Percentiles rank a stretch among this genome's conserved stretches.
Evolutionary conservation across 2,113 vertebrate genomes (phyloP).

Genomic region (Ceyx margarethae): DNA sequence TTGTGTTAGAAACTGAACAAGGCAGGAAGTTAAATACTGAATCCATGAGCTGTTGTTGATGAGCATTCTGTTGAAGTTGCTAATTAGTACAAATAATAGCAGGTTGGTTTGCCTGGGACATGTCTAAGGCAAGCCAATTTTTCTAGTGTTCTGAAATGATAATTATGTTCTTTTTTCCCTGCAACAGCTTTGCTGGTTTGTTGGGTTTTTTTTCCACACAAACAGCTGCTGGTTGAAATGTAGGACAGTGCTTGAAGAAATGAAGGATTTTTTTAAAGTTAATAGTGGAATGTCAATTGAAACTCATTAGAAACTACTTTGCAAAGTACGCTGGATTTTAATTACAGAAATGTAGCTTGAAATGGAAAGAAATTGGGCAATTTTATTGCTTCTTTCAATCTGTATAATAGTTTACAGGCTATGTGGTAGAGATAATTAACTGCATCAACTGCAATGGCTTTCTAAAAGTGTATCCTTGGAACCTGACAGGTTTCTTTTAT

Average conservation of each 20-base stretch:
- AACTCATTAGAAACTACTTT: neutral
- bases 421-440: neutral
- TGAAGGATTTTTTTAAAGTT: neutral
- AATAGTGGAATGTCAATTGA: neutral
- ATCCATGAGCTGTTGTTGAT: neutral
- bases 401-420: neutral
- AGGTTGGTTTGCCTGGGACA: neutral
- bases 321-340: neutral
- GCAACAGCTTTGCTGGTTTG: neutral
- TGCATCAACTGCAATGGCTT: neutral
- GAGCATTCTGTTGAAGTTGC: neutral
- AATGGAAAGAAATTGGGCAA: neutral
- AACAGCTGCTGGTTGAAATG: neutral
- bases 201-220: neutral
- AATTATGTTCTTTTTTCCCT: neutral
- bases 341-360: neutral
- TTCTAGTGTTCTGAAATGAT: neutral
- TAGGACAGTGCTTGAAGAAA: neutral
- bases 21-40: neutral
- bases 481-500: neutral
- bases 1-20: neutral
- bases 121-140: neutral
- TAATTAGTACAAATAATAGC: neutral
- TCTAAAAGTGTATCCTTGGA: neutral
- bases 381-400: neutral